These are phyloP conservation scores for Myrmophylax atrothorax DNA, from an alignment of 2,113 vertebrate genomes.

Conservation along the genomic window DNA sequence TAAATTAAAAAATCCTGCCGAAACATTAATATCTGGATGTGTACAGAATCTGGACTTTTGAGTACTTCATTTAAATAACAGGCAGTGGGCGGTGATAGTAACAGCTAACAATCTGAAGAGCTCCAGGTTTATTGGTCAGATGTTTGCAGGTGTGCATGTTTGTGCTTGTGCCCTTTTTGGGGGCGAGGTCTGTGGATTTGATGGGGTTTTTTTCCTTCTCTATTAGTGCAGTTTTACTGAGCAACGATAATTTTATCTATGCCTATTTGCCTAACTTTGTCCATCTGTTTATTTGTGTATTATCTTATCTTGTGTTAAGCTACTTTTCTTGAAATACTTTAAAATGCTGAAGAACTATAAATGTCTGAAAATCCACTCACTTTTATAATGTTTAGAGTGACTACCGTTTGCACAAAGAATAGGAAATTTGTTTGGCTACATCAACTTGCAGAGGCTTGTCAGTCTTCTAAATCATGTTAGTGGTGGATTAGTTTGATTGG, in stretches of 20 bases:
- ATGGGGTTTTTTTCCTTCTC: neutral
- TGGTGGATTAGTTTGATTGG: constrained; percentile 62
- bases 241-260: neutral
- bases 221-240: neutral
- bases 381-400: neutral
- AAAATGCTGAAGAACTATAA: neutral
- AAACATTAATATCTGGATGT: constrained; percentile 14
- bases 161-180: neutral
- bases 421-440: neutral
- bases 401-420: constrained; percentile 2
- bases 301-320: constrained; percentile 32
- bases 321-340: constrained; percentile 35
- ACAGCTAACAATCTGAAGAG: neutral
- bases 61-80: constrained; percentile 8
- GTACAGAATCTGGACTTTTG: neutral
- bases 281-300: neutral
- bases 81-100: neutral
- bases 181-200: neutral
- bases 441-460: constrained; percentile 43
- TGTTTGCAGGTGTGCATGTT: neutral
- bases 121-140: neutral
- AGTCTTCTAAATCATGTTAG: constrained; percentile 63
- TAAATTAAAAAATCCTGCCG: constrained; percentile 37
- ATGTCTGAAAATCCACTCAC: constrained; percentile 26
- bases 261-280: neutral